phyloP scores from a whole-genome alignment of 2,797 vertebrate species.

The Thunnus albacares region DNA sequence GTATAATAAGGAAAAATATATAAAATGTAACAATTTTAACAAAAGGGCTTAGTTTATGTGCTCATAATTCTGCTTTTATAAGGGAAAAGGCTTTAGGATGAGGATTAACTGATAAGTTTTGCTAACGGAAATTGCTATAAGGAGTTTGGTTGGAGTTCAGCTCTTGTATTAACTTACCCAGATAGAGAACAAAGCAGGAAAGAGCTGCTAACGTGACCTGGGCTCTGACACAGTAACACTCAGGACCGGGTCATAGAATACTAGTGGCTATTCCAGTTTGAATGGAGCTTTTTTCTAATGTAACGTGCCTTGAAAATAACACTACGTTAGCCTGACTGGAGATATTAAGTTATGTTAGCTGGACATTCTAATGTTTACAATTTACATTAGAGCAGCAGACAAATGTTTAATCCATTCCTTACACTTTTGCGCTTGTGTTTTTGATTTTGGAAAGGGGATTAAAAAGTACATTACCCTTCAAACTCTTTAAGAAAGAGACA shows the following conservation, averaged over 20 bases:
- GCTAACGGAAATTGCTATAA: conserved; percentile 4
- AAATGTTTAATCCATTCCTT: conserved; percentile 15
- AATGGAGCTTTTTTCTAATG: neutral
- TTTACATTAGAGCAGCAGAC: neutral
- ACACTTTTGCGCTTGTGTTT: neutral
- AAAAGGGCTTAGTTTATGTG: neutral
- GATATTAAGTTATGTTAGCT: neutral
- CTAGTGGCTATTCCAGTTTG: no score
- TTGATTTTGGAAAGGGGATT: neutral
- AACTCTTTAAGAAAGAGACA: conserved; percentile 1
- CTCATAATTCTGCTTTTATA: conserved; percentile 10
- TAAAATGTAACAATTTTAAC: neutral
- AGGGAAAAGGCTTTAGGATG: neutral
- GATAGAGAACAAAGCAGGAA: no score
- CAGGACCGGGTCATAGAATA: neutral
- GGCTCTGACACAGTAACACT: conserved; percentile 1
- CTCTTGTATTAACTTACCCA: neutral
- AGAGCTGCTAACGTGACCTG: no score
- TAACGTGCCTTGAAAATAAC: neutral
- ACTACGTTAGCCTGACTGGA: neutral
- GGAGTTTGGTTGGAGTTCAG: neutral
- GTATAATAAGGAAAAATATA: neutral
- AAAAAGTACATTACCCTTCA: neutral
- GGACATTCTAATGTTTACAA: conserved; percentile 1
- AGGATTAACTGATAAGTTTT: neutral